Evolutionary conservation across 2,888 invertebrate genomes (phyloP), one percentile per base, ranked within the genome.

Genomic region (Pomacea canaliculata): DNA sequence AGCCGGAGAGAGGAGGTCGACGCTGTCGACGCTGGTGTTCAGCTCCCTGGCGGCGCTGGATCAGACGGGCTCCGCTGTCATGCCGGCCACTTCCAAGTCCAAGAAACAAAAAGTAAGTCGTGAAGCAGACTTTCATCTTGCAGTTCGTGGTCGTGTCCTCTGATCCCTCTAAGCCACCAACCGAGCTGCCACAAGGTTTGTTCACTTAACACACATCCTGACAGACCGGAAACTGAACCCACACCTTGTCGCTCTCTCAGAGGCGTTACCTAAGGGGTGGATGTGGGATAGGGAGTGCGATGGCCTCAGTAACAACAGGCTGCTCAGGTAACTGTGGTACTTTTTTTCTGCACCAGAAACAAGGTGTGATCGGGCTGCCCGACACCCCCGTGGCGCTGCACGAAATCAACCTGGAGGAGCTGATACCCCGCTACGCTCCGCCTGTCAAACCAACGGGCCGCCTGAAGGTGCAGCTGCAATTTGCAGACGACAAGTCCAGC

Each of bases 371-470:
- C 10, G 88, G 88, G 0, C 79, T 88, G 13, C 86, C 86, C 9
- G 87, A 88, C 79, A 85, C 85, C 19, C 88, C 88, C 1, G 86
- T 88, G 8, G 85, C 87, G 71, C 85, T 88, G 83, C 86, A 86
- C 69, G 88, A 88, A 76, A 79, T 88, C 27, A 86, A 88, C 81
- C 81, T 88, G 16, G 88, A 88, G 60, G 87, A 87, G 70, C 82
- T 86, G 80, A 82, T 84, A 8, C 88, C 87, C n/a, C 76, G 86
- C 23, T 86, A 84, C 66, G 83, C 86, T 48, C 84, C 86, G n/a
- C 88, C 87, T 10, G 80, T 87, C 70, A 83, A 85, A 60, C 85
- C 88, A 0, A 87, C 87, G 0, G 88, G 87, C 9, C 83, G 83
- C 49, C 83, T 88, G 13, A 87, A 87, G 79, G 83, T 88, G 12